Base-by-base conservation (phyloP, 1,140 invertebrate species). In the Colletes latitarsis region DNA sequence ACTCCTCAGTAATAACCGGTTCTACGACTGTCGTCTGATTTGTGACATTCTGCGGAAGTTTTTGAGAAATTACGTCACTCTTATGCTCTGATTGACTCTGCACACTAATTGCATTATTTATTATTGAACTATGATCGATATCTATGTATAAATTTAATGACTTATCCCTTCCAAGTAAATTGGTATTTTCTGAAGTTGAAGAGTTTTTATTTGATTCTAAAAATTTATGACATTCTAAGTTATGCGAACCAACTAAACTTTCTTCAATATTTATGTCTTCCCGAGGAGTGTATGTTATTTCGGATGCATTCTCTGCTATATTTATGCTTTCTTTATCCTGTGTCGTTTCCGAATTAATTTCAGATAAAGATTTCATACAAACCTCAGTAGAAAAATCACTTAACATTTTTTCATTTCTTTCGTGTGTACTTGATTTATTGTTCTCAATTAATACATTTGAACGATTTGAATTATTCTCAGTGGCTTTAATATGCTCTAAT, bases 321-420 rank as follows among this genome's bases (percentile, higher is more conserved):
- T 5, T 55, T 55, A 39, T 43, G 30, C 81, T 88, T 57, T 78
- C 79, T 60, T 88, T 85, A 68, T 52, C 86, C 41, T 88, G 87
- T 10, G 78, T 67, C 8, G 86, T 81, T 72, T 90, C 87, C 6
- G 89, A 90, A 67, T 90, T 88, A 69, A 90, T 89, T 60, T 90
- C 87, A 1, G 92, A 92, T 66, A 92, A 83, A 5, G 90, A 91
- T 69, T 89, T 89, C 19, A 89, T 88, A 63, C 88, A 85, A 15
- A 73, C 87, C n/a, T 90, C 86, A 0, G 89, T 62, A 6, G 88
- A 88, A 17, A 89, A 60, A 75, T 90, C 87, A 52, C 88, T 88
- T 0, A 89, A 87, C 3, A 88, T 62, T 30, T 90, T 87, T 55
- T 89, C 86, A 43, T 90, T 89, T 66, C 88, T 81, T 60, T 90